Evolutionary conservation across 2,888 invertebrate species (phyloP).

Genomic region (Chymomyza fuscimana): DNA sequence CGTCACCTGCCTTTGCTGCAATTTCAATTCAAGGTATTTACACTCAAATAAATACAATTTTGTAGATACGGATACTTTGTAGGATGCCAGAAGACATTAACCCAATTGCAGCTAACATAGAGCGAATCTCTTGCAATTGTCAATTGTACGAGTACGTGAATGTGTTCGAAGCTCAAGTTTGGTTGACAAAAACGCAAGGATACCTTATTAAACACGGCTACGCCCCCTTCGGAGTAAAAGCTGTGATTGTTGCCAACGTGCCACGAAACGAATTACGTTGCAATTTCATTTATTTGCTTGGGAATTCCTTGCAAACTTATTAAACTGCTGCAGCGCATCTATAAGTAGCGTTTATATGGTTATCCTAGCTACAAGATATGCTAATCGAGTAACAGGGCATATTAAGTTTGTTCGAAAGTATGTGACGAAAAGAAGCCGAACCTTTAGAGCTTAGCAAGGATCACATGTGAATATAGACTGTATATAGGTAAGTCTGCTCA

Average conservation of each 20-base stretch:
- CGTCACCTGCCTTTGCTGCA: background rate
- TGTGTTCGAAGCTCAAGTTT: background rate
- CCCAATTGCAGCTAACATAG: constrained; percentile 9
- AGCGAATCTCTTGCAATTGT: background rate
- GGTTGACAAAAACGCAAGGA: background rate
- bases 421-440: no score
- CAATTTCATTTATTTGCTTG: constrained; percentile 17
- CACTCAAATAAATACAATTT: background rate
- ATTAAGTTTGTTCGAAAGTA: no score
- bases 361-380: background rate
- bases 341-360: constrained; percentile 3
- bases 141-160: background rate
- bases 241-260: background rate
- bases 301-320: constrained; percentile 23
- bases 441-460: no score
- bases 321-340: constrained; percentile 3
- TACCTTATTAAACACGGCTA: background rate
- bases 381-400: no score
- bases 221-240: background rate
- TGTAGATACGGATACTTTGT: background rate
- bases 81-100: constrained; percentile 2
- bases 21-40: background rate
- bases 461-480: no score
- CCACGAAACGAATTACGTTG: constrained; percentile 21
- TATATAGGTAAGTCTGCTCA: no score